These are phyloP conservation scores for Rotaria magnacalcarata DNA, from an alignment of 2,888 invertebrate genomes.

Conservation along the genomic window DNA sequence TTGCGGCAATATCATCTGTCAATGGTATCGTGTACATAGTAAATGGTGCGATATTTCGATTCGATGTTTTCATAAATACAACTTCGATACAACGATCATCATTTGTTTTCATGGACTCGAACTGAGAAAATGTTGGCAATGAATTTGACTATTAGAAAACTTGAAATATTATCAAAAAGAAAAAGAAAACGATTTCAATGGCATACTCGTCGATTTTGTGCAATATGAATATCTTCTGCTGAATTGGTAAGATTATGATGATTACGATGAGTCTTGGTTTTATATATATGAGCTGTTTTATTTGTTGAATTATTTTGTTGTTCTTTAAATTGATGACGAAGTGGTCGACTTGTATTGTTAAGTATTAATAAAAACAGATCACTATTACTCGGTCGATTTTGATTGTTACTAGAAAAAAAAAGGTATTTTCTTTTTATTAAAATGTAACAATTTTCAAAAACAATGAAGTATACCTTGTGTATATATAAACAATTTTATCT, in stretches of 20 bases:
- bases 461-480: not conserved
- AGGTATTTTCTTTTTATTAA: not conserved
- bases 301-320: not conserved
- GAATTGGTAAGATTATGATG: not conserved
- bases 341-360: not conserved
- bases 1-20: not conserved
- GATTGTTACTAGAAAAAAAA: not conserved
- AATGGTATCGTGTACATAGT: not conserved
- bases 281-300: not conserved
- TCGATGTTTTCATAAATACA: conserved; percentile 10
- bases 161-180: not conserved
- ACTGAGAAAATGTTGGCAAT: not conserved
- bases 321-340: not conserved
- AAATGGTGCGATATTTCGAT: not conserved
- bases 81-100: not conserved
- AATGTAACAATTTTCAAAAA: not conserved
- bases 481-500: conserved; percentile 16
- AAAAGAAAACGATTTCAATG: not conserved
- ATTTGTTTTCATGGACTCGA: not conserved
- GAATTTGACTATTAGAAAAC: not conserved
- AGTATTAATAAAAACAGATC: not conserved
- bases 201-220: not conserved
- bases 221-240: not conserved
- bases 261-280: not conserved
- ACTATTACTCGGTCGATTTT: not conserved